Evolutionary conservation across 2,888 invertebrate species (phyloP), one percentile per base, ranked within the genome.

Genomic region (Laothoe populi): DNA sequence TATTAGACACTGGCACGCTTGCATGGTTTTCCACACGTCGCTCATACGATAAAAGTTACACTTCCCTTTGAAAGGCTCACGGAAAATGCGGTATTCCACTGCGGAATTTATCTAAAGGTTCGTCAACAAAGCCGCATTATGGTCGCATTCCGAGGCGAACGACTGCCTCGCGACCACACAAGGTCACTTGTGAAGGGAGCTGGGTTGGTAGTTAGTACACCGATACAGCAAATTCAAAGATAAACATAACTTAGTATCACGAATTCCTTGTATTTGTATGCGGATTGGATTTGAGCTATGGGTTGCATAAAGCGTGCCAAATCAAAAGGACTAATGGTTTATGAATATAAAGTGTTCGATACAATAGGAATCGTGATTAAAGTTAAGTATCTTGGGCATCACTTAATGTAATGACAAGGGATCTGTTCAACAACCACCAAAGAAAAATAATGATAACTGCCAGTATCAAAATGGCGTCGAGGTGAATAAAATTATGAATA

Each of bases 181-280:
- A 92, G 92, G 92, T 84, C 89, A 81, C 68, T 79, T 82, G 92
- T 90, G 90, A 90, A 91, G 91, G 92, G 90, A 78, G 73, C 31
- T 60, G 19, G 64, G 66, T 65, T 26, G 64, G 60, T 67, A 65
- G 69, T 19, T n/a, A 24, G 26, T 24, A 58, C 3, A 38, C 38
- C 38, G 38, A 38, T 38, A 38, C 2, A 44, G 19, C 19, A 16
- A 53, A 35, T 16, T 8, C 16, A 31, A n/a, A 53, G 16, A 10
- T 35, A 48, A 19, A 40, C 13, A 16, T 49, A 40, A 40, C 40
- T 16, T 40, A 26, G 53, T 60, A 60, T 49, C 62, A 63, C 42
- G 60, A 74, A 65, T 74, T 73, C 75, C 73, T 71, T 66, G 59
- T 68, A 64, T 67, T 67, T 64, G 46, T 63, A 62, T 66, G 63